Evolutionary conservation across 2,888 invertebrate genomes (phyloP), one percentile per base, ranked within the genome.

Genomic region (Heteropelma amictum): DNA sequence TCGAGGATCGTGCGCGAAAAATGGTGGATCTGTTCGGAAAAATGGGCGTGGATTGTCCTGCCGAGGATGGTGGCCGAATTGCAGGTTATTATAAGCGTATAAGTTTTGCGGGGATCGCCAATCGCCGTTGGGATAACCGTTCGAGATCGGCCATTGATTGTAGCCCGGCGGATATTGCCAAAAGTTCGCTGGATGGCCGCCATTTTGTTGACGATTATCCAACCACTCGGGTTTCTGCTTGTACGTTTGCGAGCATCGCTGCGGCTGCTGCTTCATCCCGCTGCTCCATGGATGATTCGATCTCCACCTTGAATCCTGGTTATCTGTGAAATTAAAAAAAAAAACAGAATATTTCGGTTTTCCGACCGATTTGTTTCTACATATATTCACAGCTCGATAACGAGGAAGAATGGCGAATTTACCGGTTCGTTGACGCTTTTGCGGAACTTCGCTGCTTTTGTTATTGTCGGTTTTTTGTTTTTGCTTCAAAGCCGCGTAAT

Each of bases 211-310:
- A 2, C 19, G 28, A 26, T 12, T 26, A 3, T 28, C 17, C n/a
- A 60, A 28, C n/a, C 35, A 6, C 3, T 17, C 33, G n/a, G n/a
- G 14, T 23, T 14, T 40, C 51, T 30, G 7, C 45, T 54, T 47
- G 58, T 54, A 42, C 30, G 45, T 53, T 12, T 33, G 78, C 47
- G 10, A 23, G 8, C 40, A 30, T 42, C 23, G 23, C 35, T 23
- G 21, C 14, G 71, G 30, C 28, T 78, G 77, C 2, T 61, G 33
- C 19, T 79, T 68, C 60, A 64, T 79, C 4, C 71, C 78, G 19
- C 63, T 84, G 47, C 82, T 85, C 87, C 87, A 87, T 6, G 86
- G 87, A 80, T 87, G 84, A 72, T 83, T 85, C 1, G 83, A 81
- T 63, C 84, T 82, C 84, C 86, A 85, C 30, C 68, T 76, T 17